Conservation (phyloP, 1,140 invertebrate species). For the Drosophila nigrodunni region DNA sequence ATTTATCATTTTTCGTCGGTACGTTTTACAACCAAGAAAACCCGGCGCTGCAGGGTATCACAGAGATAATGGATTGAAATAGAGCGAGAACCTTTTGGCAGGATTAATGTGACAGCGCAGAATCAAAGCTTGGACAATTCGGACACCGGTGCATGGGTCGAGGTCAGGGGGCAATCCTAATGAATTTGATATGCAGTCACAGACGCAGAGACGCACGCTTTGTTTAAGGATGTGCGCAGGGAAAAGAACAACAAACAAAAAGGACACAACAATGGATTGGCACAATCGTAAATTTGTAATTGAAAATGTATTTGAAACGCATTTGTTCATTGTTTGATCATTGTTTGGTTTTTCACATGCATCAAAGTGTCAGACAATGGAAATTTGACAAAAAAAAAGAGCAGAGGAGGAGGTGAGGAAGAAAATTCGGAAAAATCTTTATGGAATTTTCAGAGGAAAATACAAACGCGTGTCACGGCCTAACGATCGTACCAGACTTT, state of each 20-base stretch:
- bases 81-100: background rate
- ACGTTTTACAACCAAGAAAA: background rate
- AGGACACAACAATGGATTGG: slow-evolving; percentile 42
- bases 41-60: too few relatives aligned
- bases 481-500: slow-evolving; percentile 1
- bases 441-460: background rate
- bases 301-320: slow-evolving; percentile 67
- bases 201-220: slow-evolving; percentile 40
- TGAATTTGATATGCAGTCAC: slow-evolving; percentile 58
- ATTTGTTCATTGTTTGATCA: slow-evolving; percentile 37
- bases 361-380: slow-evolving; percentile 44
- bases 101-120: slow-evolving; percentile 19
- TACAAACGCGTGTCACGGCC: slow-evolving; percentile 33
- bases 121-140: slow-evolving; percentile 41
- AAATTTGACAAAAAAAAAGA: slow-evolving; percentile 16
- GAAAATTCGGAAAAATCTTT: slow-evolving; percentile 19
- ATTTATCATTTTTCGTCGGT: background rate
- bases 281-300: slow-evolving; percentile 77
- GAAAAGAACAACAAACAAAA: slow-evolving; percentile 30
- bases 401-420: too few relatives aligned
- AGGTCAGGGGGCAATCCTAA: slow-evolving; percentile 32
- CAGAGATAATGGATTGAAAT: too few relatives aligned
- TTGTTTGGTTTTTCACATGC: slow-evolving; percentile 54
- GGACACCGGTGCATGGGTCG: background rate
- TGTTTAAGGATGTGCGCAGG: slow-evolving; percentile 25